Percentiles rank a stretch among this genome's conserved stretches.
Conservation (phyloP, 2,113 vertebrate genomes). For the Butastur rufipennis region DNA sequence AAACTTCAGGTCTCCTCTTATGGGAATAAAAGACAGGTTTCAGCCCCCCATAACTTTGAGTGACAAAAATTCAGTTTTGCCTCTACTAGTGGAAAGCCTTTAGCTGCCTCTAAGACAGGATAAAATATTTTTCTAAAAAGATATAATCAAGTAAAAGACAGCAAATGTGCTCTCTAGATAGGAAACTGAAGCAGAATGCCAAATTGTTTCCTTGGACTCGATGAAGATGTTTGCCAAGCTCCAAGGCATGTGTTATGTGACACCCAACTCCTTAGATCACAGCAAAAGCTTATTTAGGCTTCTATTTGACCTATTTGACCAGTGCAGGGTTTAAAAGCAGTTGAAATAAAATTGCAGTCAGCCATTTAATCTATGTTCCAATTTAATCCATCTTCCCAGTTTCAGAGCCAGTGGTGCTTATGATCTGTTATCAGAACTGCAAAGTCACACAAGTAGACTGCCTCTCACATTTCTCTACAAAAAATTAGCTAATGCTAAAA, state of each 20-base stretch:
- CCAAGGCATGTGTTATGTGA: neutral
- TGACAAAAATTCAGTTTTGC: neutral
- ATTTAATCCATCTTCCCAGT: constrained; percentile 35
- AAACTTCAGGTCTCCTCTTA: neutral
- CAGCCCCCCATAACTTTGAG: fast-evolving
- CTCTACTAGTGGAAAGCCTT: neutral
- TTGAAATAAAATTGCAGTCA: constrained; percentile 39
- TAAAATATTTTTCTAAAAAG: neutral
- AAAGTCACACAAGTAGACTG: neutral
- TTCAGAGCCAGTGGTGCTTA: constrained; percentile 17
- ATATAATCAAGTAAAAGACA: neutral
- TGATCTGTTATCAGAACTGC: constrained; percentile 6
- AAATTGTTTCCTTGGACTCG: neutral
- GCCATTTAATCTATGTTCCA: constrained; percentile 34
- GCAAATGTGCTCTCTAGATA: neutral
- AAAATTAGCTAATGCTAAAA: neutral
- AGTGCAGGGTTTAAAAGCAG: neutral
- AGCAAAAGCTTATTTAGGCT: neutral
- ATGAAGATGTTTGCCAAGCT: neutral
- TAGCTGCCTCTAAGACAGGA: neutral
- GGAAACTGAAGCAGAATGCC: neutral
- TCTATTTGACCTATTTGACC: constrained; percentile 19
- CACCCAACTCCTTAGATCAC: neutral
- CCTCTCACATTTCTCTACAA: neutral
- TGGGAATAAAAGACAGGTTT: neutral